Evolutionary conservation across 37 sponge, comb jelly and placozoan genomes (phyloP).

Genomic region (Axinella damicornis): DNA sequence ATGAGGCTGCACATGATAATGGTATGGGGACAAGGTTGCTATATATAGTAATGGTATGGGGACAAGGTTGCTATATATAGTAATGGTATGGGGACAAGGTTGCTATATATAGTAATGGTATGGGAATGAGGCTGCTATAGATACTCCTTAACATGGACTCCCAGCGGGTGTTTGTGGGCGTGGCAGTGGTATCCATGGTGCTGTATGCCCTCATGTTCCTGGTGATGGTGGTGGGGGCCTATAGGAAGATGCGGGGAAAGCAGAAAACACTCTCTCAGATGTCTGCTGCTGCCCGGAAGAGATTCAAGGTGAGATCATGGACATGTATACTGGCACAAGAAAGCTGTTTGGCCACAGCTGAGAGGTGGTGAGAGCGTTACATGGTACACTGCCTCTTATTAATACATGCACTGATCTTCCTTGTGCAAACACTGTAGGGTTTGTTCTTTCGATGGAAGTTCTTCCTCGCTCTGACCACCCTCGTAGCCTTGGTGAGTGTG

Average conservation of each 20-base stretch:
- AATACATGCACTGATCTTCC: background rate
- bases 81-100: no score
- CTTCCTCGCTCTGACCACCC: constrained; percentile 42
- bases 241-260: constrained; percentile 1
- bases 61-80: background rate
- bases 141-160: no score
- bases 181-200: constrained; percentile 20
- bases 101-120: no score
- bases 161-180: constrained; percentile 41
- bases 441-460: constrained; percentile 24
- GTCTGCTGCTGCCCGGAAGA: constrained; percentile 3
- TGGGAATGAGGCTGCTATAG: no score
- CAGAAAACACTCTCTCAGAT: constrained; percentile 22
- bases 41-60: background rate
- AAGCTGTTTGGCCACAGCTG: no score
- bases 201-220: constrained; percentile 43
- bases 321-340: no score
- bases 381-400: background rate
- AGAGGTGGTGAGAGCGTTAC: background rate
- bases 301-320: background rate
- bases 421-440: background rate
- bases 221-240: constrained; percentile 6
- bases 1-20: no score
- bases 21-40: no score
- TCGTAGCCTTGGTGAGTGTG: constrained; percentile 46